phyloP scores from a whole-genome alignment of 2,888 invertebrate genomes.

The Bombyx huttoni region DNA sequence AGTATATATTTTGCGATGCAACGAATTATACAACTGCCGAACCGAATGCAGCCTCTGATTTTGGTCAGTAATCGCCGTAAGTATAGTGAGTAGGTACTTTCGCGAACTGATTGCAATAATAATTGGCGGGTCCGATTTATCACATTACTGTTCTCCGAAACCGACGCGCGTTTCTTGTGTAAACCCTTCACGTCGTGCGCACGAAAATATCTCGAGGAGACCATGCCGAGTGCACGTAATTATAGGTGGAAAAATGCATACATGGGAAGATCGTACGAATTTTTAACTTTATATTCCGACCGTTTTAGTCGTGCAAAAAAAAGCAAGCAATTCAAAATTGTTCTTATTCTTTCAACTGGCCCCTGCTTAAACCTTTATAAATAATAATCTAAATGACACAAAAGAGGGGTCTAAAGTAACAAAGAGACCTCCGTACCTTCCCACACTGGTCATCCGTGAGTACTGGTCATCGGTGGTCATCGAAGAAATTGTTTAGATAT shows the following conservation, averaged over 20 bases:
- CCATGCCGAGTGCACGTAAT: slow-evolving; percentile 59
- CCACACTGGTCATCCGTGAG: slow-evolving; percentile 62
- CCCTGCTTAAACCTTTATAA: slow-evolving; percentile 37
- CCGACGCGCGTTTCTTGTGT: slow-evolving; percentile 62
- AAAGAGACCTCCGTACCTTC: slow-evolving; percentile 45
- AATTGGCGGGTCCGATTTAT: slow-evolving; percentile 70
- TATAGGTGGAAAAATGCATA: slow-evolving; percentile 63
- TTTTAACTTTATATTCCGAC: slow-evolving; percentile 49
- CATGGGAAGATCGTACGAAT: slow-evolving; percentile 51
- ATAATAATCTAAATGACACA: slow-evolving; percentile 36
- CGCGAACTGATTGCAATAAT: slow-evolving; percentile 66
- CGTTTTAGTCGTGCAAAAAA: slow-evolving; percentile 43
- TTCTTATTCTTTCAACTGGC: slow-evolving; percentile 35
- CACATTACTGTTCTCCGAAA: slow-evolving; percentile 67
- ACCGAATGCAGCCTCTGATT: slow-evolving; percentile 41
- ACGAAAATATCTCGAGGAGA: slow-evolving; percentile 63
- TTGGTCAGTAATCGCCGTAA: slow-evolving; percentile 66
- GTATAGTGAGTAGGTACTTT: slow-evolving; percentile 55
- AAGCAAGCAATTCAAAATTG: slow-evolving; percentile 40
- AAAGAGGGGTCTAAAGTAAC: slow-evolving; percentile 54
- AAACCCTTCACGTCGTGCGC: slow-evolving; percentile 65
- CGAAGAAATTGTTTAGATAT: slow-evolving; percentile 50
- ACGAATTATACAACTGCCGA: background rate
- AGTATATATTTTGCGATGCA: background rate
- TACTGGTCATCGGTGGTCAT: slow-evolving; percentile 66